Evolutionary conservation across 2,797 vertebrate genomes (phyloP).

Genomic region (Aldrovandia affinis): DNA sequence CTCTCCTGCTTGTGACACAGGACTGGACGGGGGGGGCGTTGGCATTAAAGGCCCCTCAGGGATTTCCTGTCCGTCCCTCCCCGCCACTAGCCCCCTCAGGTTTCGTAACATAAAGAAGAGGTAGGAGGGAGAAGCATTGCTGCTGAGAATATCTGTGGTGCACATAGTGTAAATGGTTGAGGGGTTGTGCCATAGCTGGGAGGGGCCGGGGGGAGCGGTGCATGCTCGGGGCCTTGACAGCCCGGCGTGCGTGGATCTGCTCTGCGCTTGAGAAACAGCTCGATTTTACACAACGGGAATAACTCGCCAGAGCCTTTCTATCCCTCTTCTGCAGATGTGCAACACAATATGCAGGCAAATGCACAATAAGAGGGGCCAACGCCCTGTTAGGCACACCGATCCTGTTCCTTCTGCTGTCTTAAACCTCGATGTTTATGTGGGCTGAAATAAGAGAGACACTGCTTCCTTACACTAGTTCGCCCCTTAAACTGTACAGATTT

Average conservation of each 20-base stretch:
- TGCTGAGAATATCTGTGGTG: conserved; percentile 9
- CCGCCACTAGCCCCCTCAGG: not conserved
- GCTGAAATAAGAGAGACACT: not conserved
- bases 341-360: not conserved
- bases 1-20: not conserved
- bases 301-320: not conserved
- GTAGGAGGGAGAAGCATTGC: conserved; percentile 40
- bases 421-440: not conserved
- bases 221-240: not conserved
- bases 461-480: not conserved
- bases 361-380: not conserved
- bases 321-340: not conserved
- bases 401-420: not conserved
- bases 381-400: not conserved
- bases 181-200: conserved; percentile 29
- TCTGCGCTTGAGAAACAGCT: not conserved
- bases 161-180: conserved; percentile 18
- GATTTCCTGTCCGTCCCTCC: not conserved
- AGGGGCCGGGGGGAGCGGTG: not conserved
- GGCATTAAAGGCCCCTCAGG: not conserved
- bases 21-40: not conserved
- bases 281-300: not conserved
- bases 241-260: not conserved
- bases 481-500: not conserved
- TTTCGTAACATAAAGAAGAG: conserved; percentile 52